Conservation (phyloP, 2,888 invertebrate genomes). For the Pogonocherus hispidulus region DNA sequence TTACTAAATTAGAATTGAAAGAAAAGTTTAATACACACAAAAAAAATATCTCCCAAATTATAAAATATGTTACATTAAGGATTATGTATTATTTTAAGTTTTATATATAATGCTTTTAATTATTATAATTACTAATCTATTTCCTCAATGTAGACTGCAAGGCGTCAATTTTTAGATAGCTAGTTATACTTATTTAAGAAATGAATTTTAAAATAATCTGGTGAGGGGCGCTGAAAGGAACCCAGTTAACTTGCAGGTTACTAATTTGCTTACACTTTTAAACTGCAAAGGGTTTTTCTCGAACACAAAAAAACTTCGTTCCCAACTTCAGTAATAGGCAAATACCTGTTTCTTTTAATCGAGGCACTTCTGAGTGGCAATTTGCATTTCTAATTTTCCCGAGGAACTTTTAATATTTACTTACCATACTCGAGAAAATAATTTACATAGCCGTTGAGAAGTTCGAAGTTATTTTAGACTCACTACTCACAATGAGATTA, state of each 20-base stretch:
- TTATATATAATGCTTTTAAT: too few species aligned
- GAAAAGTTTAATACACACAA: too few species aligned
- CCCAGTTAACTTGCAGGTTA: slow-evolving; percentile 2
- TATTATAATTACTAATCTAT: too few species aligned
- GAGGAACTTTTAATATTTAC: slow-evolving; percentile 52
- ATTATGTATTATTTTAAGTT: too few species aligned
- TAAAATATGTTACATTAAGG: too few species aligned
- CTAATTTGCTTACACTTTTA: slow-evolving; percentile 16
- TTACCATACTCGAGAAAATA: slow-evolving; percentile 48
- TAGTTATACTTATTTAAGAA: background rate
- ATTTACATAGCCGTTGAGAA: slow-evolving; percentile 52
- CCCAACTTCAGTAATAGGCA: slow-evolving; percentile 42
- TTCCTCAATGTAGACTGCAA: too few species aligned
- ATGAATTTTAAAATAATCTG: background rate
- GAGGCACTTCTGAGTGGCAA: slow-evolving; percentile 47
- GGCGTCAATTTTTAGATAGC: too few species aligned
- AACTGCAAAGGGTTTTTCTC: background rate
- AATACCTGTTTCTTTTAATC: slow-evolving; percentile 37
- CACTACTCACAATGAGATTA: slow-evolving; percentile 52
- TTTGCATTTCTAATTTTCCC: slow-evolving; percentile 52
- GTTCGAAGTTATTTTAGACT: slow-evolving; percentile 48
- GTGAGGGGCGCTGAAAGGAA: background rate
- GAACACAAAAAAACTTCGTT: slow-evolving; percentile 27
- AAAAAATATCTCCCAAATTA: too few species aligned
- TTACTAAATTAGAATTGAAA: too few species aligned